phyloP scores from a whole-genome alignment of 2,113 vertebrate genomes.

The Dicrurus megarhynchus region DNA sequence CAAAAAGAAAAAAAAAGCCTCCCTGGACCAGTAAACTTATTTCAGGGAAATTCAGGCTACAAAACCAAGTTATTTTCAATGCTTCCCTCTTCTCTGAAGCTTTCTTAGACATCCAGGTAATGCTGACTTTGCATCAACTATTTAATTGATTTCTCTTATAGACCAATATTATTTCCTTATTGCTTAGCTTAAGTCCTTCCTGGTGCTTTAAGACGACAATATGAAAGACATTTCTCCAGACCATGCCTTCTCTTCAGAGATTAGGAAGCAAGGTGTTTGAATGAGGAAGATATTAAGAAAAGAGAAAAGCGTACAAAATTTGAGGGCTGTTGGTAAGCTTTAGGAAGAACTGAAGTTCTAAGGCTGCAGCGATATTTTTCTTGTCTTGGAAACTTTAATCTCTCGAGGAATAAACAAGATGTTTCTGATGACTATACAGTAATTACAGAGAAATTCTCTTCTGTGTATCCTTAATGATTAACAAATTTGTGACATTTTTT shows the following conservation, averaged over 20 bases:
- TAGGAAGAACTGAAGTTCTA: not conserved
- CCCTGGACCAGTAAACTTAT: not conserved
- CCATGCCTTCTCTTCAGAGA: not conserved
- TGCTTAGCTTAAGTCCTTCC: not conserved
- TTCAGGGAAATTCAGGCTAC: not conserved
- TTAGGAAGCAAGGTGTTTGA: not conserved
- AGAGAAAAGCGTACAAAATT: not conserved
- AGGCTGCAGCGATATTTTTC: not conserved
- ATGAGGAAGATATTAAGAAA: not conserved
- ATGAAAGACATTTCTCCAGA: not conserved
- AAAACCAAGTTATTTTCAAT: not conserved
- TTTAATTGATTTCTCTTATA: not conserved
- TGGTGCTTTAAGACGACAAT: not conserved
- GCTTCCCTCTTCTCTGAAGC: not conserved
- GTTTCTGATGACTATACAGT: not conserved
- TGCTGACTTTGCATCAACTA: not conserved
- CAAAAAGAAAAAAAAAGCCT: not conserved
- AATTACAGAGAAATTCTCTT: not conserved
- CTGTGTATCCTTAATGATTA: not conserved
- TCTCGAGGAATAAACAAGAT: not conserved
- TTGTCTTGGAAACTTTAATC: not conserved
- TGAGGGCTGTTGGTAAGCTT: not conserved
- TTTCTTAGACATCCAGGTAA: not conserved
- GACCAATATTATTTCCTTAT: not conserved
- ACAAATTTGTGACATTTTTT: not conserved